Evolutionary conservation across 2,888 invertebrate genomes (phyloP), one percentile per base, ranked within the genome.

Genomic region (Merodon equestris): DNA sequence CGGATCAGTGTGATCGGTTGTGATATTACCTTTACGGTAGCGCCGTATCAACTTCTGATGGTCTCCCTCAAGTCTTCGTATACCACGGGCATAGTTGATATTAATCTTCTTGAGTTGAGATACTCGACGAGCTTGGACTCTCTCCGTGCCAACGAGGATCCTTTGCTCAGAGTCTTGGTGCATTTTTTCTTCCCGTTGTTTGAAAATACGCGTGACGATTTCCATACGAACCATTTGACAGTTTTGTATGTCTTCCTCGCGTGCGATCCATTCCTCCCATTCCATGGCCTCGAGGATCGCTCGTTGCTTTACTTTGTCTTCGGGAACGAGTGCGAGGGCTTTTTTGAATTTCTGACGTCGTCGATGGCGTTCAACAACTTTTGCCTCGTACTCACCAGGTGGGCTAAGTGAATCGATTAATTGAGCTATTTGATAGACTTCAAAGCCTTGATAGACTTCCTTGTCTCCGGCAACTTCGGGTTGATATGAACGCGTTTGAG

Each of bases 251-350:
- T 94, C 93, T 91, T 93, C 91, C 86, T 96, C 96, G 74, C 96
- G 91, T 61, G 94, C 93, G 9, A 94, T 91, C 96, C 96, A 96
- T 85, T 96, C 93, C 83, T 95, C 93, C 73, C 93, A 91, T 87
- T 96, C 96, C 81, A 96, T 91, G n/a, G 94, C 94, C 54, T 92
- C 92, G 81, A 96, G 91, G 84, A 95, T 92, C n/a, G 89, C 90
- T 12, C 91, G 90, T 2, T 93, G 89, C 56, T 90, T 89, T 83
- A 92, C 92, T 85, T 92, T 91, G 83, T 92, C 91, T 84, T 88
- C 87, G 19, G 89, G 88, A 18, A 89, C 86, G 1, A 92, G 91
- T 58, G 85, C 84, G 0, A 93, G 87, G 0, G 90, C 87, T 36
- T 91, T 88, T 84, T 93, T 92, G 91, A 93, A 93, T 44, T 91